Percentiles rank a stretch among this genome's conserved stretches.
Conservation (phyloP, 2,113 vertebrate species). For the Grallaria varia region DNA sequence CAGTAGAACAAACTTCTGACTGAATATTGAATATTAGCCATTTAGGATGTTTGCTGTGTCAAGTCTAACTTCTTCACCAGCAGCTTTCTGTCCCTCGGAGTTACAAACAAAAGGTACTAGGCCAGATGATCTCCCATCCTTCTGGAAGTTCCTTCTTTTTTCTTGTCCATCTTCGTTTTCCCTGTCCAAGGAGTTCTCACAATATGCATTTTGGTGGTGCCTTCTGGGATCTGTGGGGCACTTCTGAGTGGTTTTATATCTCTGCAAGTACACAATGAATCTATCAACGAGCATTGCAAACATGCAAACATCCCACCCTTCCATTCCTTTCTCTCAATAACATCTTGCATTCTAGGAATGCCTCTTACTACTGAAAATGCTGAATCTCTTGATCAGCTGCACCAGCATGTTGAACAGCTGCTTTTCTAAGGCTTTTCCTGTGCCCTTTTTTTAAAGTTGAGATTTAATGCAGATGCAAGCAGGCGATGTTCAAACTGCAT, state of each 20-base stretch:
- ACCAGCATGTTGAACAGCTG: background rate
- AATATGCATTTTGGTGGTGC: background rate
- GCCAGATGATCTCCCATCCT: background rate
- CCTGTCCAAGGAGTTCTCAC: background rate
- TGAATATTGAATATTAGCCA: background rate
- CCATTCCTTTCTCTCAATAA: background rate
- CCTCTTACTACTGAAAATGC: background rate
- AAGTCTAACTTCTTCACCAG: background rate
- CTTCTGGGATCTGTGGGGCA: background rate
- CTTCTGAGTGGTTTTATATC: background rate
- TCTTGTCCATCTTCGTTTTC: background rate
- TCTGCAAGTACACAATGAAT: background rate
- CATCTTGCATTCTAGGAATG: background rate
- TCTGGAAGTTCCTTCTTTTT: background rate
- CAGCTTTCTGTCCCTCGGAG: background rate
- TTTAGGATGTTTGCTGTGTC: background rate
- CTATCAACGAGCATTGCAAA: background rate
- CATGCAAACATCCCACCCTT: background rate
- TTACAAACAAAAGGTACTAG: background rate
- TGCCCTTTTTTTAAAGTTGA: background rate
- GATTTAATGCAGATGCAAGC: background rate
- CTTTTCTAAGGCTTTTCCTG: background rate
- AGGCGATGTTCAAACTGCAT: background rate
- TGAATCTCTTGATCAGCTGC: background rate
- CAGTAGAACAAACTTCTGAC: background rate